Evolutionary conservation across 2,113 vertebrate species (phyloP).

Genomic region (Lamprologus speciosus): DNA sequence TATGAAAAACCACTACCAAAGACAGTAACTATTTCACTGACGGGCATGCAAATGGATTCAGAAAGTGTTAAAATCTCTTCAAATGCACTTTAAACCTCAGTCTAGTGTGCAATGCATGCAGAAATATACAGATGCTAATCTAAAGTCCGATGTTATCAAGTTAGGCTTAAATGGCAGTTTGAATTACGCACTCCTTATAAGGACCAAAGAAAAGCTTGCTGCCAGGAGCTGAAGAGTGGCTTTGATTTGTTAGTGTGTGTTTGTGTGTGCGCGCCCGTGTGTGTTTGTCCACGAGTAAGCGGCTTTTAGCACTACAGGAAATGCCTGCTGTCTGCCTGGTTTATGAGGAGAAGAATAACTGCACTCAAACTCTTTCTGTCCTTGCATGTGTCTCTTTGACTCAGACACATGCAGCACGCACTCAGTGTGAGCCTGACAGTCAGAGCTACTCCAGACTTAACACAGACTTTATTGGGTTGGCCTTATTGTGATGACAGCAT

Average conservation of each 20-base stretch:
- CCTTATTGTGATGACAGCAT: neutral
- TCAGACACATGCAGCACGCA: neutral
- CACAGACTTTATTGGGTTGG: neutral
- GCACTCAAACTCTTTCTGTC: neutral
- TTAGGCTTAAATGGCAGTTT: neutral
- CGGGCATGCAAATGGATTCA: neutral
- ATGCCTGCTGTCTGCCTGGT: conserved; percentile 60
- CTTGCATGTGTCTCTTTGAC: conserved; percentile 7
- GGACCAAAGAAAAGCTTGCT: conserved; percentile 63
- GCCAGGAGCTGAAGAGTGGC: neutral
- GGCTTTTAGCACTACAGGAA: conserved; percentile 56
- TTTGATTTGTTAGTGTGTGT: neutral
- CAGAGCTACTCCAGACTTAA: neutral
- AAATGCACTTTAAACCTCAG: neutral
- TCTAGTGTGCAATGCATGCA: neutral
- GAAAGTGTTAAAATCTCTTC: neutral
- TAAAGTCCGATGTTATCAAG: conserved; percentile 1
- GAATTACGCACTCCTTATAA: conserved; percentile 31
- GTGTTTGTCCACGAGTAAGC: neutral
- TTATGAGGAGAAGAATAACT: conserved; percentile 39
- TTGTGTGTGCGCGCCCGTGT: neutral
- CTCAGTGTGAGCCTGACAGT: neutral
- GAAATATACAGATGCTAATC: neutral
- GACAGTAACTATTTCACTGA: neutral
- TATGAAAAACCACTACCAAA: neutral